Conservation (phyloP, 1,140 invertebrate genomes). For the Papilio helenus region DNA sequence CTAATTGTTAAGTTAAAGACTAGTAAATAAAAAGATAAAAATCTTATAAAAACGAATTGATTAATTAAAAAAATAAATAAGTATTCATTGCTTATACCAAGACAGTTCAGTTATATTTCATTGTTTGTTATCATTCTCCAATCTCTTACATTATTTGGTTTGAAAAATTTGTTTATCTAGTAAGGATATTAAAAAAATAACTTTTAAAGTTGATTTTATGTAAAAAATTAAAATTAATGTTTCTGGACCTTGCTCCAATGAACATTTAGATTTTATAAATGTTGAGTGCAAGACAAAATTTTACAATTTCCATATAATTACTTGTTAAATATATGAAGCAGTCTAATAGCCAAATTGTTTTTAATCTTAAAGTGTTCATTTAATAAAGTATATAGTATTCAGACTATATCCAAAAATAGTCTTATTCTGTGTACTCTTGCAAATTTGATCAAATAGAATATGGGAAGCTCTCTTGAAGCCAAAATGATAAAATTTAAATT, state of each 20-base stretch:
- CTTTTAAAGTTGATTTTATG: neutral
- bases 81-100: neutral
- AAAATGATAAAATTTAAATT: neutral
- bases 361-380: too few relatives aligned
- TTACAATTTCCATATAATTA: too few relatives aligned
- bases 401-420: neutral
- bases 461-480: neutral
- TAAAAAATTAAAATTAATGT: neutral
- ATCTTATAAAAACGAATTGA: neutral
- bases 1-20: slow-evolving; percentile 14
- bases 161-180: neutral
- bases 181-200: neutral
- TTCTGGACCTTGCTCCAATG: neutral
- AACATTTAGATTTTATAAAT: too few relatives aligned
- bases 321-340: too few relatives aligned
- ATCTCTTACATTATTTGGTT: too few relatives aligned
- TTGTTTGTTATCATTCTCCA: neutral
- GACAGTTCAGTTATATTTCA: neutral
- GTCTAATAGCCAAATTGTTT: too few relatives aligned
- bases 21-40: slow-evolving; percentile 18
- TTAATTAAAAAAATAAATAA: slow-evolving; percentile 14
- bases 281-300: too few relatives aligned
- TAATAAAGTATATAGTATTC: too few relatives aligned
- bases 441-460: neutral
- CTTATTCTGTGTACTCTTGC: neutral